Conservation (phyloP, 2,888 invertebrate species). For the Aphidoletes aphidimyza region DNA sequence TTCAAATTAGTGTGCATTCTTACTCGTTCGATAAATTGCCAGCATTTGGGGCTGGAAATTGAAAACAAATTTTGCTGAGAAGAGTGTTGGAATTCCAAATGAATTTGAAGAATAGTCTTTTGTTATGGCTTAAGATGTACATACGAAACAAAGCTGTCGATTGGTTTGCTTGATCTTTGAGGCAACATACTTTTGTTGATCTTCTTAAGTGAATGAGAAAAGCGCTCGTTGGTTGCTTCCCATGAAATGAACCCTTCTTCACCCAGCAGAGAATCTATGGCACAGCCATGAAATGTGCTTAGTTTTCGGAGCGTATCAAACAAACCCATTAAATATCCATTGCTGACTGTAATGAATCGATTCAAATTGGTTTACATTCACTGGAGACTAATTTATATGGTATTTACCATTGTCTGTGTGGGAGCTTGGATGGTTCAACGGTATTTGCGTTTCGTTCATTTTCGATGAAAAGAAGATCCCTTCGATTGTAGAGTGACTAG, state of each 20-base stretch:
- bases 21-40: background rate
- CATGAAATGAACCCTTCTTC: no score
- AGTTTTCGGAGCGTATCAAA: background rate
- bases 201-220: no score
- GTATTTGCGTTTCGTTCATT: background rate
- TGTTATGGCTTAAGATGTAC: no score
- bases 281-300: slow-evolving; percentile 11
- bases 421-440: background rate
- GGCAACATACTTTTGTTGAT: no score
- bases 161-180: no score
- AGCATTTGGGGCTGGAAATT: background rate
- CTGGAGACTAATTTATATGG: slow-evolving; percentile 33
- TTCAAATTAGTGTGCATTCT: slow-evolving; percentile 20
- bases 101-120: background rate
- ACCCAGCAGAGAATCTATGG: background rate
- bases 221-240: no score
- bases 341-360: slow-evolving; percentile 25
- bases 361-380: slow-evolving; percentile 17
- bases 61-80: background rate
- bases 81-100: background rate
- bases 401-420: background rate
- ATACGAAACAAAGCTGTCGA: no score
- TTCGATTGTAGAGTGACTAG: background rate
- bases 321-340: slow-evolving; percentile 41
- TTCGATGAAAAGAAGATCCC: background rate